Evolutionary conservation across 92 coral and sea anemone species (phyloP), one percentile per base, ranked within the genome.

Genomic region (Meandrina meandrites): DNA sequence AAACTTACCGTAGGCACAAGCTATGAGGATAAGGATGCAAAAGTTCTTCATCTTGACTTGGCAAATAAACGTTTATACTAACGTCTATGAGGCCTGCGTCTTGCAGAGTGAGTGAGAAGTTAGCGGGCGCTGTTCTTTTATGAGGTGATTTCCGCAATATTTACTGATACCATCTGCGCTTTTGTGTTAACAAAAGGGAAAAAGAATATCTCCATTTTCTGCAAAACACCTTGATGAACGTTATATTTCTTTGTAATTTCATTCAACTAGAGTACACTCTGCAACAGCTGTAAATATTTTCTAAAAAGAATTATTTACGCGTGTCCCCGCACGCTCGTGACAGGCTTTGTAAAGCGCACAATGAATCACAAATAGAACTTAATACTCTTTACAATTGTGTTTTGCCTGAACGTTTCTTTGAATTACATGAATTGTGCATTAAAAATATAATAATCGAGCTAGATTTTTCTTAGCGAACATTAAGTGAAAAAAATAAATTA

Each of bases 1-100:
- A 77, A 42, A 48, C 85, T 64, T 81, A 68, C 85, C 85, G n/a
- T 40, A 17, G 12, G 62, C 85, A 37, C 28, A 67, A 66, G 32
- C 30, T 24, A 27, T n/a, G 16, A 45, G 24, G 19, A 81, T 16
- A 45, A 69, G 16, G 35, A 81, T 68, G 85, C 68, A 12, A 66
- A 45, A 17, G 0, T 76, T 40, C 85, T 66, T 81, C 85, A 81
- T 81, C 76, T n/a, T 66, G 76, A 31, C 60, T 30, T 18, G 8
- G 50, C n/a, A 56, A 5, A 10, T 28, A 16, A 57, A 80, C 48
- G 31, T 78, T 47, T 14, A 27, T 56, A 12, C 7, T 21, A 13
- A 34, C 21, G 71, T 32, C 83, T 34, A 79, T 62, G 13, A 2
- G 32, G 37, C 14, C 16, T 50, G 60, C 64, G 10, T 30, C 57